A percentile compares a stretch with the other conserved stretches of the same genome.
Evolutionary conservation across 2,888 invertebrate genomes (phyloP).

Genomic region (Omphaloscelis lunosa): DNA sequence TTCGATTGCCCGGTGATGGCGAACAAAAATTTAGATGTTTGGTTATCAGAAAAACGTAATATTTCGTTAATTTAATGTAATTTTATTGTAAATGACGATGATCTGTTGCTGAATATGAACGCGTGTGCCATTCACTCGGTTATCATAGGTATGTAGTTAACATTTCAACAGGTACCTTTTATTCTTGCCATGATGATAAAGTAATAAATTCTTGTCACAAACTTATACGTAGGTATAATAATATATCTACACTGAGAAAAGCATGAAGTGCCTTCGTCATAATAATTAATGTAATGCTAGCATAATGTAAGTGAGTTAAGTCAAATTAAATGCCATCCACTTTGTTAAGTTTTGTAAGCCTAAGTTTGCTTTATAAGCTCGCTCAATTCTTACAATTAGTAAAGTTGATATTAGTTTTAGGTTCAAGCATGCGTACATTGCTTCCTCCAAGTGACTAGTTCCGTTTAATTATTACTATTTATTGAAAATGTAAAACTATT

Average conservation of each 20-base stretch:
- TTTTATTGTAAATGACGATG: slow-evolving; percentile 76
- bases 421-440: slow-evolving; percentile 76
- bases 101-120: slow-evolving; percentile 83
- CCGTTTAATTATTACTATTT: slow-evolving; percentile 58
- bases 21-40: slow-evolving; percentile 74
- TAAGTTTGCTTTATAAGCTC: slow-evolving; percentile 89
- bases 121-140: slow-evolving; percentile 90
- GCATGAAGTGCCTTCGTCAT: slow-evolving; percentile 88
- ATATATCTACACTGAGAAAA: slow-evolving; percentile 83
- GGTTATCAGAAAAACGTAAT: slow-evolving; percentile 69
- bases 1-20: slow-evolving; percentile 82
- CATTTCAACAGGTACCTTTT: slow-evolving; percentile 90
- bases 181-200: slow-evolving; percentile 91
- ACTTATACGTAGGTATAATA: slow-evolving; percentile 79
- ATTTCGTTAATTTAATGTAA: slow-evolving; percentile 73
- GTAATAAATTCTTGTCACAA: slow-evolving; percentile 90
- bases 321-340: slow-evolving; percentile 91
- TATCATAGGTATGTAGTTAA: slow-evolving; percentile 88
- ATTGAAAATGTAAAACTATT: slow-evolving; percentile 52
- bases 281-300: slow-evolving; percentile 85
- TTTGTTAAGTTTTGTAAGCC: slow-evolving; percentile 90
- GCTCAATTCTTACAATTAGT: slow-evolving; percentile 90
- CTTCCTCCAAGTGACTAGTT: slow-evolving; percentile 72
- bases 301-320: slow-evolving; percentile 89
- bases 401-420: slow-evolving; percentile 84